Conservation (phyloP, 1,140 invertebrate genomes). For the Aphaenogaster rudis region DNA sequence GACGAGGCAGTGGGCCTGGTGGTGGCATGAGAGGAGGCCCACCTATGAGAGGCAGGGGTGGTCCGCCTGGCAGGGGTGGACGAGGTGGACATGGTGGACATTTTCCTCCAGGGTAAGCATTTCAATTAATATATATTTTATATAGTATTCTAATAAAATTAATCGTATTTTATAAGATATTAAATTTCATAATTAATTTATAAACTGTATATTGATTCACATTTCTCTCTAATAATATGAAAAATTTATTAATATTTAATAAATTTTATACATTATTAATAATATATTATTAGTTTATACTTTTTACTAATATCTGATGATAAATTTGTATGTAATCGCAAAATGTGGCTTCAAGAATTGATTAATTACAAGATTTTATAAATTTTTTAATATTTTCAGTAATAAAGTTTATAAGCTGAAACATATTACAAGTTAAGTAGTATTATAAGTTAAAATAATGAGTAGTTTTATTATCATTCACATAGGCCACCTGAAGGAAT, state of each 20-base stretch:
- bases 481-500: conserved; percentile 82
- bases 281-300: not conserved
- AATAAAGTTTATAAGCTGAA: not conserved
- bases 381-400: not conserved
- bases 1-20: conserved; percentile 81
- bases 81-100: conserved; percentile 84
- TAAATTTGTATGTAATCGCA: not conserved
- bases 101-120: conserved; percentile 83
- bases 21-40: conserved; percentile 83
- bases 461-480: not conserved
- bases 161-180: not conserved
- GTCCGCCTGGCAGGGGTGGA: conserved; percentile 82
- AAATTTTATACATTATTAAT: not conserved
- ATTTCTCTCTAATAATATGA: not conserved
- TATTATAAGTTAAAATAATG: not conserved
- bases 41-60: conserved; percentile 84
- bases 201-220: conserved; percentile 6
- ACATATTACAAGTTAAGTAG: not conserved
- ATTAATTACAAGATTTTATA: not conserved
- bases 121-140: conserved; percentile 17
- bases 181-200: not conserved
- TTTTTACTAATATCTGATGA: not conserved
- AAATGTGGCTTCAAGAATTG: not conserved
- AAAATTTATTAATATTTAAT: conserved; percentile 4
- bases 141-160: conserved; percentile 16